A percentile compares a stretch with the other conserved stretches of the same genome.
Conservation (phyloP, 2,113 vertebrate species). For the Cygnus atratus region DNA sequence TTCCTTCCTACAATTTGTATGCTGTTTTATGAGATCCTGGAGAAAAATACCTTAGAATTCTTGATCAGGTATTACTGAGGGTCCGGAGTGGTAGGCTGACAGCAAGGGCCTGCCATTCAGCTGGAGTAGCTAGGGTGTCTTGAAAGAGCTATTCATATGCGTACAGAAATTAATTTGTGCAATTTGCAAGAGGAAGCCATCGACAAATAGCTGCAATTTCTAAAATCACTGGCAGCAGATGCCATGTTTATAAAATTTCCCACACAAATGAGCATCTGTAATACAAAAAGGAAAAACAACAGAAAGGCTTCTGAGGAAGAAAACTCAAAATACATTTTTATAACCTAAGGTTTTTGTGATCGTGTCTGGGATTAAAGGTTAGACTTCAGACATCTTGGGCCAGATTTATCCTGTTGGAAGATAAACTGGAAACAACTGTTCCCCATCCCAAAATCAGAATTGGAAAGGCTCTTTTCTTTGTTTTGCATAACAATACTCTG, state of each 20-base stretch:
- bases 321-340: not conserved
- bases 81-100: not conserved
- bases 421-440: not conserved
- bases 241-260: not conserved
- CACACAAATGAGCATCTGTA: not conserved
- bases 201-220: not conserved
- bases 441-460: not conserved
- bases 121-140: not conserved
- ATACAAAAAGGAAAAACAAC: not conserved
- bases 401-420: not conserved
- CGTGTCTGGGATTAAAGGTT: not conserved
- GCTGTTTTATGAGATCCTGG: not conserved
- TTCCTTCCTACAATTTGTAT: not conserved
- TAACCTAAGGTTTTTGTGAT: not conserved
- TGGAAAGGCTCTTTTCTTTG: not conserved
- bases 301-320: not conserved
- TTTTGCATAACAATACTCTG: constrained; percentile 29
- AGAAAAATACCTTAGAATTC: not conserved
- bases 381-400: not conserved
- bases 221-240: constrained; percentile 10
- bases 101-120: not conserved
- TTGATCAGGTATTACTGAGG: not conserved
- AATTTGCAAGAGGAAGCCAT: not conserved
- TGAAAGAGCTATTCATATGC: not conserved
- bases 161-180: not conserved